Conservation (phyloP, 2,888 invertebrate species). For the Drosophila mercatorum region DNA sequence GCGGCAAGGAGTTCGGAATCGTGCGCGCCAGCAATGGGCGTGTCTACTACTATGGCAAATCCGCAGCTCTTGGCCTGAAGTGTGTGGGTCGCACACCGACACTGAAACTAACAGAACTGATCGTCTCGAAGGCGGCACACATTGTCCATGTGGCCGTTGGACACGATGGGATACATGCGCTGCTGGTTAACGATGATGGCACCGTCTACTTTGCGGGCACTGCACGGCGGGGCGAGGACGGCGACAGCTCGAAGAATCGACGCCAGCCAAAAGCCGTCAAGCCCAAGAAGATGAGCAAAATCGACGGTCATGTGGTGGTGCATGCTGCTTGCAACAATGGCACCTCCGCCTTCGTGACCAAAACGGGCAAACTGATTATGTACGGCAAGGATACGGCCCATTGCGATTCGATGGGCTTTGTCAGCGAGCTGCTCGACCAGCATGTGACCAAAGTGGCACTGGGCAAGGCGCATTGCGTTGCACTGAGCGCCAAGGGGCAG, state of each 20-base stretch:
- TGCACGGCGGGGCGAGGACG: conserved; percentile 96
- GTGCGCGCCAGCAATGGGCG: conserved; percentile 94
- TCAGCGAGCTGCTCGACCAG: conserved; percentile 90
- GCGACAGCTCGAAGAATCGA: conserved; percentile 92
- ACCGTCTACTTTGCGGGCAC: conserved; percentile 94
- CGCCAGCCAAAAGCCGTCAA: conserved; percentile 95
- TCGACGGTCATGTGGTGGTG: conserved; percentile 93
- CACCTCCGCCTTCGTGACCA: conserved; percentile 95
- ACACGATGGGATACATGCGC: conserved; percentile 96
- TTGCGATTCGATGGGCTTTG: conserved; percentile 90
- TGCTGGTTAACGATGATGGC: conserved; percentile 96
- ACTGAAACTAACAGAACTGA: conserved; percentile 85
- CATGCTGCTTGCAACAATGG: conserved; percentile 97
- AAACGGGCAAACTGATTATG: conserved; percentile 95
- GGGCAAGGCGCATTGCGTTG: conserved; percentile 98
- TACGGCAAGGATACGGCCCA: conserved; percentile 97
- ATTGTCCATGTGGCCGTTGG: conserved; percentile 93
- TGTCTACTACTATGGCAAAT: conserved; percentile 95
- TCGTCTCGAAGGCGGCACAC: conserved; percentile 90
- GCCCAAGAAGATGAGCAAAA: conserved; percentile 95
- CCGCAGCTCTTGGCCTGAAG: conserved; percentile 94
- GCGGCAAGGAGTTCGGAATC: conserved; percentile 96
- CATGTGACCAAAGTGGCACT: conserved; percentile 91
- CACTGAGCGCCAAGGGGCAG: conserved; percentile 93
- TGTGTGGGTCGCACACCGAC: conserved; percentile 83